Base-by-base conservation (phyloP, 2,797 vertebrate genomes). In the Enteromius mattozi region DNA sequence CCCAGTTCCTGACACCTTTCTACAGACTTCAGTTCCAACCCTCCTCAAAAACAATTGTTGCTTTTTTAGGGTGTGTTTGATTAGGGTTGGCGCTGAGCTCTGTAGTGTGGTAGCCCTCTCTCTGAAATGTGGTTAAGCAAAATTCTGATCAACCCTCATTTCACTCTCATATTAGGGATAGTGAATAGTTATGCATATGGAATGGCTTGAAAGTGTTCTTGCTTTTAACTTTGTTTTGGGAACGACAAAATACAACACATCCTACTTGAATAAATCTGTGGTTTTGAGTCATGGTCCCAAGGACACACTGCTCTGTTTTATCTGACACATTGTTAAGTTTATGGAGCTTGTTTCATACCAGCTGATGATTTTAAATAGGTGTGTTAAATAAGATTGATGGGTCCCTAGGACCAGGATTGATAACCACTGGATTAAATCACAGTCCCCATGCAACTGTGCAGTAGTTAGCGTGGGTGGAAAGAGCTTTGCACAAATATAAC, bases 401-500 rank as follows among this genome's bases (percentile, higher is more conserved):
- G 30, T 66, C 30, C 16, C 63, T 14, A 35, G 63, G 30, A 66
- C 30, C 30, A 66, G 7, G 30, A 66, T 19, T 33, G 27, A 65
- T 33, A 65, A 65, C 61, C 30, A 65, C 69, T 42, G 69, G n/a
- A 42, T n/a, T n/a, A 71, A 7, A 68, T 83, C 72, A 54, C 16
- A 6, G 17, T 42, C 47, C 24, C n/a, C 24, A 19, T 13, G 7
- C 68, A 33, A 76, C 37, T 51, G 59, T 79, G 80, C 63, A 42
- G 30, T 54, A 54, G 35, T 30, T 68, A 82, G 75, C 1, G 77
- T 30, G 78, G 83, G 86, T 78, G 81, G 72, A 33, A 82, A 61
- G 27, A 78, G 84, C 51, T 81, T 77, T 76, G 21, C 66, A 33
- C 70, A 85, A 72, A 80, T 74, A 87, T 78, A 77, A 88, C 66